Conservation (phyloP, 2,797 vertebrate genomes). For the Labroides dimidiatus region DNA sequence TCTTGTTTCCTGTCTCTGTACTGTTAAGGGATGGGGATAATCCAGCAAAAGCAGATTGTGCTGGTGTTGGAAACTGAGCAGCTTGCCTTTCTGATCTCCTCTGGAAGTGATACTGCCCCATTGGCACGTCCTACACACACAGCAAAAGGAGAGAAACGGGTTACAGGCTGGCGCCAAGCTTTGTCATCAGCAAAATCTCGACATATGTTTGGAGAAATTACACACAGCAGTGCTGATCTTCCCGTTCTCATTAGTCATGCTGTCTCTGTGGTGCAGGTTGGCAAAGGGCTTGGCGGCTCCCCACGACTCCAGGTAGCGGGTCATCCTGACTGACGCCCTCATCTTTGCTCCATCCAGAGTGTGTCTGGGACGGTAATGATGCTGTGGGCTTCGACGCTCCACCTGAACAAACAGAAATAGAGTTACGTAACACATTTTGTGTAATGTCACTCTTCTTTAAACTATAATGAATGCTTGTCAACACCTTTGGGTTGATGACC, state of each 20-base stretch:
- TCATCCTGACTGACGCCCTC: slow-evolving; percentile 96
- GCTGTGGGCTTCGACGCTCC: slow-evolving; percentile 90
- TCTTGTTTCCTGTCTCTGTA: slow-evolving; percentile 22
- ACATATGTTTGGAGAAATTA: slow-evolving; percentile 18
- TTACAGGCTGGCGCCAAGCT: slow-evolving; percentile 29
- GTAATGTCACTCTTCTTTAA: background rate
- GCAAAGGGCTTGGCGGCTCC: slow-evolving; percentile 96
- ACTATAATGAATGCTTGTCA: slow-evolving; percentile 44
- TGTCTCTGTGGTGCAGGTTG: slow-evolving; percentile 92
- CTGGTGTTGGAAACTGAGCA: slow-evolving; percentile 30
- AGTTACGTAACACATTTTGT: background rate
- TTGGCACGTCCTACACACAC: slow-evolving; percentile 88
- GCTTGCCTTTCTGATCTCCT: slow-evolving; percentile 90
- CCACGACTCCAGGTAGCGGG: slow-evolving; percentile 95
- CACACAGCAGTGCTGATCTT: slow-evolving; percentile 94
- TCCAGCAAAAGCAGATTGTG: slow-evolving; percentile 39
- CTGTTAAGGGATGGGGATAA: slow-evolving; percentile 38
- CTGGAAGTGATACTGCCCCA: slow-evolving; percentile 94
- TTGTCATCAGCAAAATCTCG: slow-evolving; percentile 12
- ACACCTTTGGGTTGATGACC: slow-evolving; percentile 93
- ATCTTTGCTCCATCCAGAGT: slow-evolving; percentile 91
- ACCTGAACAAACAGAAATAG: slow-evolving; percentile 75
- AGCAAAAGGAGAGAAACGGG: slow-evolving; percentile 27
- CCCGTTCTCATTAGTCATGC: slow-evolving; percentile 96
- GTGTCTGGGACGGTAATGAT: slow-evolving; percentile 89